phyloP scores from a whole-genome alignment of 2,888 invertebrate genomes.

The Melanostoma scalare region DNA sequence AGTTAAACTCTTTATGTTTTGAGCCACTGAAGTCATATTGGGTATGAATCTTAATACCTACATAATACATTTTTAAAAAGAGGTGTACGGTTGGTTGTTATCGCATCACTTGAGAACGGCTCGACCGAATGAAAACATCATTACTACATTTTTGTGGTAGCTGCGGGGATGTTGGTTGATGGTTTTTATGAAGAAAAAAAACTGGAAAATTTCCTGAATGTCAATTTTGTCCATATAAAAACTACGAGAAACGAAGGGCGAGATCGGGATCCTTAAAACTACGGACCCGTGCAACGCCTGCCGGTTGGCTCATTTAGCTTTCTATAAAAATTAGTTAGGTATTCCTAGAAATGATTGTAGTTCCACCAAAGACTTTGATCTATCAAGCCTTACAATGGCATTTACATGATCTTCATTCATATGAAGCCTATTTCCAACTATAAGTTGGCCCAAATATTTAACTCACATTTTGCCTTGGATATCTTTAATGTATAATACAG shows the following conservation, averaged over 20 bases:
- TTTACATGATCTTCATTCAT: background rate
- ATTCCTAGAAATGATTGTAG: background rate
- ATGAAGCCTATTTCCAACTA: background rate
- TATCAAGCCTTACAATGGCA: background rate
- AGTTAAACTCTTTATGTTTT: background rate
- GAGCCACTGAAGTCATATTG: conserved; percentile 74
- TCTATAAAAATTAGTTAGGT: conserved; percentile 74
- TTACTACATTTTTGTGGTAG: no score
- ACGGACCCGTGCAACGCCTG: no score
- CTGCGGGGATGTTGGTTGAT: no score
- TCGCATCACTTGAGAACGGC: no score
- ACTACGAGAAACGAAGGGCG: no score
- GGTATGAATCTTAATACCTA: conserved; percentile 78
- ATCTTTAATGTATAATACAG: background rate
- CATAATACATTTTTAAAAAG: no score
- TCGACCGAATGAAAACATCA: no score
- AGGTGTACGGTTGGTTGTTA: no score
- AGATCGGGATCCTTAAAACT: no score
- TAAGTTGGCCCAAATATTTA: background rate
- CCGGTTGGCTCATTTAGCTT: conserved; percentile 16
- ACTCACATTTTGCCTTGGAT: background rate
- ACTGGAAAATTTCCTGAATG: no score
- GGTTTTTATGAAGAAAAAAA: no score
- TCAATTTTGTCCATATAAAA: no score
- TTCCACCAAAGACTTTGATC: background rate